phyloP scores from a whole-genome alignment of 1,140 invertebrate species.

The Rhagoletis zephyria region DNA sequence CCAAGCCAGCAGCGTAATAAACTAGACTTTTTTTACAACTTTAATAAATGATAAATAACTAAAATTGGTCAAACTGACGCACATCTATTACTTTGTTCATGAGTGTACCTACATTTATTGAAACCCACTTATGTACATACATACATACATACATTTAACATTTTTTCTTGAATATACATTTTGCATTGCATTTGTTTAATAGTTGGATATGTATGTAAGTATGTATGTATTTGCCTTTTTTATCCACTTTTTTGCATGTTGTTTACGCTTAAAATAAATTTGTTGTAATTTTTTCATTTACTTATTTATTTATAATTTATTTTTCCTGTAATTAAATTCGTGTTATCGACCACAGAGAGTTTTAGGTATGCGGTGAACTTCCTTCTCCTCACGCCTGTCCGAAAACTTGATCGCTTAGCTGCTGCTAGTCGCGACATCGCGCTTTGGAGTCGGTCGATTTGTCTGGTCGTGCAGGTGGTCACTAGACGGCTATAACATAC shows the following conservation, averaged over 20 bases:
- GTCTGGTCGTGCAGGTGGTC: constrained; percentile 16
- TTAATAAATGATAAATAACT: too few species aligned
- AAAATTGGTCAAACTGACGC: too few species aligned
- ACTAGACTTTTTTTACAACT: too few species aligned
- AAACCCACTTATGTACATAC: background rate
- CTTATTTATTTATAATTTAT: constrained; percentile 46
- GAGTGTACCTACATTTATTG: too few species aligned
- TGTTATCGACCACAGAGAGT: constrained; percentile 32
- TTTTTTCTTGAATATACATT: background rate
- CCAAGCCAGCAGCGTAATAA: too few species aligned
- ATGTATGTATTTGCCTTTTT: background rate
- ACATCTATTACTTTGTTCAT: too few species aligned
- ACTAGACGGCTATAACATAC: background rate
- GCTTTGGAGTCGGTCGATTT: background rate
- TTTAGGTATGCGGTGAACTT: constrained; percentile 28
- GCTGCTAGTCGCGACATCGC: background rate
- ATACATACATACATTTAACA: background rate
- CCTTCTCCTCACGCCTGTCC: background rate
- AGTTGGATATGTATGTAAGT: background rate
- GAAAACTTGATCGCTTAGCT: background rate
- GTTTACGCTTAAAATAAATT: background rate
- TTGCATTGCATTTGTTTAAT: background rate
- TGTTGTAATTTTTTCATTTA: background rate
- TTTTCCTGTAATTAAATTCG: constrained; percentile 50
- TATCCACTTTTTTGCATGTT: background rate